Conservation (phyloP, 2,888 invertebrate genomes). For the Odontothrips loti region DNA sequence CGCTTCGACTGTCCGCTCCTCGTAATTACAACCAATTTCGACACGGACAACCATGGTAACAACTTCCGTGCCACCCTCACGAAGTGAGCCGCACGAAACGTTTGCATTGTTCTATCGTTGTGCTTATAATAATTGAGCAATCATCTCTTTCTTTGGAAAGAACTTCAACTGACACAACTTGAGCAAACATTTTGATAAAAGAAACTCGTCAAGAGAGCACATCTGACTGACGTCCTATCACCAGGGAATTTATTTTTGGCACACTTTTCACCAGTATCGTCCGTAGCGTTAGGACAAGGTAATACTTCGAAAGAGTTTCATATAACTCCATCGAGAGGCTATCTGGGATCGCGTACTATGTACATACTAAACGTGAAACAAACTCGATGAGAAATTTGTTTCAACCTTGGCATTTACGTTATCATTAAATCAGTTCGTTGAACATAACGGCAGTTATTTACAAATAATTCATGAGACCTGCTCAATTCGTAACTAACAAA, state of each 20-base stretch:
- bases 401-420: neutral
- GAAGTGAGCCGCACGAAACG: too few relatives aligned
- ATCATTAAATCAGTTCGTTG: too few relatives aligned
- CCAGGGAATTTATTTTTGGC: neutral
- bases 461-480: slow-evolving; percentile 3
- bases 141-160: too few relatives aligned
- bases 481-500: neutral
- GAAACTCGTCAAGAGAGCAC: neutral
- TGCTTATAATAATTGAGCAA: slow-evolving; percentile 1
- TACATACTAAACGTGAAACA: neutral
- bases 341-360: too few relatives aligned
- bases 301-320: neutral
- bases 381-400: neutral
- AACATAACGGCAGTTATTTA: neutral
- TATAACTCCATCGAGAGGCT: too few relatives aligned
- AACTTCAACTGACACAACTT: neutral
- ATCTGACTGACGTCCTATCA: neutral
- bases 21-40: too few relatives aligned
- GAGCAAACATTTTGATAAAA: neutral
- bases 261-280: neutral
- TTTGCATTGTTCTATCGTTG: too few relatives aligned
- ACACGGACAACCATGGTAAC: too few relatives aligned
- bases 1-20: too few relatives aligned
- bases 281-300: neutral
- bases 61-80: too few relatives aligned